Conservation (phyloP, 2,797 vertebrate species). For the Bucorvus abyssinicus region DNA sequence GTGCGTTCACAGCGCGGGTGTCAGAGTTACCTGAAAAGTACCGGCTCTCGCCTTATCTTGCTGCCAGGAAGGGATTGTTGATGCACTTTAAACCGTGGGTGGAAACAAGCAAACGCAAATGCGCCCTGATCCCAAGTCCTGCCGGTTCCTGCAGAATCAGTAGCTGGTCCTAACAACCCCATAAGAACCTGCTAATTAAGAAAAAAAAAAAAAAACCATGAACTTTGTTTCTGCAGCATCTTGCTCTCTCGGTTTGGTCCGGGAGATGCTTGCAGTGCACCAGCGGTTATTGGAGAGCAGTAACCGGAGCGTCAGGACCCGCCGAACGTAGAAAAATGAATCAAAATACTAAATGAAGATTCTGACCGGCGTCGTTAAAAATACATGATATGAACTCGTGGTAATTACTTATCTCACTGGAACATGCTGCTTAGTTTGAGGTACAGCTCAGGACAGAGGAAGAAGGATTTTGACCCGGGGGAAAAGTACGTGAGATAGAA, state of each 20-base stretch:
- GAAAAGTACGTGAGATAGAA: neutral
- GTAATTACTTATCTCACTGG: slow-evolving; percentile 50
- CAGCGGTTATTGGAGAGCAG: neutral
- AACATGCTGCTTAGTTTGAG: slow-evolving; percentile 48
- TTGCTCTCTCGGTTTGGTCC: neutral
- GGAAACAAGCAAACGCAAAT: neutral
- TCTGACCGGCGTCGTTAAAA: slow-evolving; percentile 41
- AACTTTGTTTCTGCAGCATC: neutral
- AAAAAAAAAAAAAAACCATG: neutral
- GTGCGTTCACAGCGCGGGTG: slow-evolving; percentile 17
- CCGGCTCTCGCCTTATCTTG: slow-evolving; percentile 13
- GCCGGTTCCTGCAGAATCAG: neutral
- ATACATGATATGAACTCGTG: slow-evolving; percentile 52
- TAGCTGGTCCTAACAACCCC: neutral
- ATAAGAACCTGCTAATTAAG: neutral
- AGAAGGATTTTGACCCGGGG: neutral
- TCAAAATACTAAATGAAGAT: slow-evolving; percentile 43
- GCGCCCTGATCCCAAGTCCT: neutral
- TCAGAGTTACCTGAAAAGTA: slow-evolving; percentile 46
- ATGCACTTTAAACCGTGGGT: slow-evolving; percentile 26
- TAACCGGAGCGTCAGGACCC: neutral
- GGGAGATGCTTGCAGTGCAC: neutral
- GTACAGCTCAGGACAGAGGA: slow-evolving; percentile 41
- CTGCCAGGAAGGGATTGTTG: slow-evolving; percentile 44
- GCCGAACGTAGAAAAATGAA: neutral